phyloP scores from a whole-genome alignment of 2,113 vertebrate genomes.

The Cariama cristata region DNA sequence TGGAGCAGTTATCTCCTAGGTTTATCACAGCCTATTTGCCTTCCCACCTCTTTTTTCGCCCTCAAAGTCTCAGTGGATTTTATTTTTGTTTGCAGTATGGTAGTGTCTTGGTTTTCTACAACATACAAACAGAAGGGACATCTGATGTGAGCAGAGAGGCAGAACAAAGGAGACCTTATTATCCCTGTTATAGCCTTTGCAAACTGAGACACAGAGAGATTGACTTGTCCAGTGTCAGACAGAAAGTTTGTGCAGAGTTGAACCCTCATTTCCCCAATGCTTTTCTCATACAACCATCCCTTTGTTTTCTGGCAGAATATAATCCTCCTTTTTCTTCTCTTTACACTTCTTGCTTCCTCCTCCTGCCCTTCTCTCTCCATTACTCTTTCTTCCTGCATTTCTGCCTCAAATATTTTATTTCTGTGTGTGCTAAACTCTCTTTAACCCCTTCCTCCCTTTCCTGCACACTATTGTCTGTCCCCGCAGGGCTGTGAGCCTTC shows the following conservation, averaged over 20 bases:
- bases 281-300: constrained; percentile 28
- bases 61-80: neutral
- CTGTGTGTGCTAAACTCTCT: neutral
- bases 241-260: constrained; percentile 35
- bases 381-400: constrained; percentile 33
- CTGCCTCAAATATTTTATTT: constrained; percentile 44
- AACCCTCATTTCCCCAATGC: neutral
- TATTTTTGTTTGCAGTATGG: neutral
- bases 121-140: neutral
- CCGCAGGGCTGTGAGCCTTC: neutral
- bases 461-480: neutral
- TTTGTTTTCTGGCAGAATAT: constrained; percentile 39
- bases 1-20: neutral
- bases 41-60: neutral
- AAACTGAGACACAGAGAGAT: constrained; percentile 36
- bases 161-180: constrained; percentile 37
- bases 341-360: constrained; percentile 27
- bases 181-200: constrained; percentile 7
- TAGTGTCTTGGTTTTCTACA: neutral
- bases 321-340: constrained; percentile 44
- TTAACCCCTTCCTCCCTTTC: constrained; percentile 36
- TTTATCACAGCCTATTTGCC: neutral
- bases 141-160: constrained; percentile 4
- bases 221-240: constrained; percentile 45
- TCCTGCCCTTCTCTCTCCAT: neutral